Conservation (phyloP, 23 tunicate species). For the Halocynthia aurantium region DNA sequence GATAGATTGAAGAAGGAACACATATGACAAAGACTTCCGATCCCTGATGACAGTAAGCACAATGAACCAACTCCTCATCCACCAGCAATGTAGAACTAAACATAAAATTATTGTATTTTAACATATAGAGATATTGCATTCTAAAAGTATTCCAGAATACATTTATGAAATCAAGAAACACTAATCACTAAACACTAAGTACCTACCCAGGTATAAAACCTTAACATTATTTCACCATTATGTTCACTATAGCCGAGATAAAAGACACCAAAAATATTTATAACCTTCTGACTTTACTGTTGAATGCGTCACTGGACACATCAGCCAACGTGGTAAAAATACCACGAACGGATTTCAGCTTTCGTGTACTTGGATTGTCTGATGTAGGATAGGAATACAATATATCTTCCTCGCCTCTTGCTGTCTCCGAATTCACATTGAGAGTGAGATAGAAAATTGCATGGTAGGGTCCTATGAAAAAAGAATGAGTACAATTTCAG, state of each 20-base stretch:
- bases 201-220: too few relatives aligned
- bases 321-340: slow-evolving; percentile 71
- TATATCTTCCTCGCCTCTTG: slow-evolving; percentile 66
- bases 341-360: slow-evolving; percentile 52
- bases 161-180: too few relatives aligned
- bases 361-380: slow-evolving; percentile 13
- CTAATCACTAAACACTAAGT: too few relatives aligned
- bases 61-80: slow-evolving; percentile 50
- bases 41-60: slow-evolving; percentile 42
- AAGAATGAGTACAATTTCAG: too few relatives aligned
- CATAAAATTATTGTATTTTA: neutral
- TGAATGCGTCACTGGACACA: slow-evolving; percentile 42
- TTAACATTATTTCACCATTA: too few relatives aligned
- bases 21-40: slow-evolving; percentile 61
- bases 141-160: too few relatives aligned
- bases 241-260: too few relatives aligned
- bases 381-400: slow-evolving; percentile 48
- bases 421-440: slow-evolving; percentile 64
- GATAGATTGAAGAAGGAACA: slow-evolving; percentile 33
- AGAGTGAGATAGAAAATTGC: slow-evolving; percentile 56
- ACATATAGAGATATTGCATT: neutral
- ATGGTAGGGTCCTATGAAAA: neutral
- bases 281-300: slow-evolving; percentile 30
- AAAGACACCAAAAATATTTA: neutral
- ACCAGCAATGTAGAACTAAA: slow-evolving; percentile 26